Base-by-base conservation (phyloP, 2,888 invertebrate genomes). In the Koerneria pararmatus region DNA sequence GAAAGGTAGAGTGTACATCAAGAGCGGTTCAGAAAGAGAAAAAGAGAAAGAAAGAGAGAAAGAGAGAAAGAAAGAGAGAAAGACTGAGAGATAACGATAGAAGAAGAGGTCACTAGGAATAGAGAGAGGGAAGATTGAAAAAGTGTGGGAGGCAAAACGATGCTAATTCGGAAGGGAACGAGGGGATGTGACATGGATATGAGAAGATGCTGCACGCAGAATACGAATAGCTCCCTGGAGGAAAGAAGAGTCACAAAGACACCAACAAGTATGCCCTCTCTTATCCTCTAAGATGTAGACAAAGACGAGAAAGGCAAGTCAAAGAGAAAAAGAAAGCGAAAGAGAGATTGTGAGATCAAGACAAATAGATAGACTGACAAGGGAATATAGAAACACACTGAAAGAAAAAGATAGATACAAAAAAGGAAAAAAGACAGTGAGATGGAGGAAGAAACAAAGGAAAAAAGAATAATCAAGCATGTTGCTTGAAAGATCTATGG, bases 1-100 rank as follows among this genome's bases (percentile, higher is more conserved):
- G 11, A 53, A 53, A n/a, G 6, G 53, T 19, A 53, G 15, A 53
- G 22, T n/a, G 22, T n/a, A 22, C 53, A n/a, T n/a, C 22, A 8
- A n/a, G 15, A 24, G 6, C 53, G 8, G 22, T 8, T 19, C 22
- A 22, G 22, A 53, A 24, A n/a, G 53, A 53, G 53, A 53, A 24
- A 53, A n/a, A 53, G 22, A n/a, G 8, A 53, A 53, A 53, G 53
- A 53, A 19, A 53, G 53, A n/a, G 53, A 53, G 53, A 53, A 8
- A 6, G 53, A 6, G 53, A 41, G 11, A n/a, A 41, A 11, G 11
- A 41, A 11, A 41, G n/a, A n/a, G 46, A n/a, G n/a, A 53, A 24
- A n/a, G 53, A 24, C 15, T 22, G 53, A 53, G 53, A 15, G 11
- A 53, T 22, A 8, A 24, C 15, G 8, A 53, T 24, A 22, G 24